These are phyloP conservation scores for Salvelinus namaycush DNA, from an alignment of 2,113 vertebrate genomes.

Conservation along the genomic window DNA sequence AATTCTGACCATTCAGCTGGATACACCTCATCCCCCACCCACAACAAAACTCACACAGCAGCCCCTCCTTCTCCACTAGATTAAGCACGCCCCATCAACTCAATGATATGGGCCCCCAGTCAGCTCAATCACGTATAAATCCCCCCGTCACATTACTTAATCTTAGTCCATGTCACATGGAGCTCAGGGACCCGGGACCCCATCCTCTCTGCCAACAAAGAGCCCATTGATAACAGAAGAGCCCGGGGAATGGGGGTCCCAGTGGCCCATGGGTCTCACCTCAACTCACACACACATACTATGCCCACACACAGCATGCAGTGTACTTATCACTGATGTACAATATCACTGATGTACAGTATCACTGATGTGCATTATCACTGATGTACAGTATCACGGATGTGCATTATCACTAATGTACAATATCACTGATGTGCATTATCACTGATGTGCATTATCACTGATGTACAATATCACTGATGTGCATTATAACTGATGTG, in stretches of 20 bases:
- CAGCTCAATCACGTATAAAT: not conserved
- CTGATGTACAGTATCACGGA: no score
- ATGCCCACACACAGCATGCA: not conserved
- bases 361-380: no score
- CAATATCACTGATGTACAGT: no score
- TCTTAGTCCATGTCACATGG: slow-evolving; percentile 2
- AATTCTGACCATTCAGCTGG: slow-evolving; percentile 21
- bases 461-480: no score
- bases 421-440: no score
- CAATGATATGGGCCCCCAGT: not conserved
- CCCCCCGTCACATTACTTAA: not conserved
- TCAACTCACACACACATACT: not conserved
- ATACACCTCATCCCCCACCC: slow-evolving; percentile 23
- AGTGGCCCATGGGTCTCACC: not conserved
- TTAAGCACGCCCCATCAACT: not conserved
- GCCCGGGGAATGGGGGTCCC: not conserved
- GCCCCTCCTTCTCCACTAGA: not conserved
- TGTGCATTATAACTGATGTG: no score
- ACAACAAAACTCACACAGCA: not conserved
- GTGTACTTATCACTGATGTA: no score
- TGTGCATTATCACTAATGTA: no score
- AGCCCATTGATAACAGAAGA: not conserved
- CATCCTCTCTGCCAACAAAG: slow-evolving; percentile 13
- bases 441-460: no score
- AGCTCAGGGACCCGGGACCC: not conserved